Base-by-base conservation (phyloP, 2,797 vertebrate genomes). In the Sebastiscus albofasciatus region DNA sequence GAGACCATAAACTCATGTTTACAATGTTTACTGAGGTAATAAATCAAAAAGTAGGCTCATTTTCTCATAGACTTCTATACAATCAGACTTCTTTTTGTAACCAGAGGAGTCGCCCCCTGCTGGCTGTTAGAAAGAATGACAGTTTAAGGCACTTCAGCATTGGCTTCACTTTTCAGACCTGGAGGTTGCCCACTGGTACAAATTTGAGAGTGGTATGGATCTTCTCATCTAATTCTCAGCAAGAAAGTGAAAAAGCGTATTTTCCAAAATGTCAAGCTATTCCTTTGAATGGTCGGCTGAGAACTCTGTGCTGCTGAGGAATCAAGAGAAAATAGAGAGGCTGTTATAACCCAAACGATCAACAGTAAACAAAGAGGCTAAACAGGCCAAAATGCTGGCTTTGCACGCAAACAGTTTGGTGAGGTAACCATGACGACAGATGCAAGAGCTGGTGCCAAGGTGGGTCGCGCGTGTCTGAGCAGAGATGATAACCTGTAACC, bases 401-500 rank as follows among this genome's bases (percentile, higher is more conserved):
- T 72, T 58, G 64, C 65, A 71, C 72, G 76, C 42, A 56, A 80
- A 60, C 62, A 56, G 29, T 81, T 82, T 82, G 65, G 20, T 77
- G 26, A 29, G 8, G 80, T 91, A 78, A 83, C 88, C 83, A 81
- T 78, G 78, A 71, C 24, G 7, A 91, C 86, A 74, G 76, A 81
- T 72, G 81, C 79, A 33, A 61, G 79, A 72, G 76, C 59, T 36
- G 36, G 56, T 82, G 82, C 89, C 87, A 84, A 82, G 89, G 34
- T 58, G 78, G 80, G 89, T 92, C 86, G 87, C 72, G 85, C 81
- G 73, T 93, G 89, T 91, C 80, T 76, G 82, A 85, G 72, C 69
- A 75, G 79, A 81, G 67, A 82, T 39, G 94, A 95, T 95, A 95
- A 91, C 90, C 90, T 87, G 80, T 86, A 83, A 90, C 89, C 81